Evolutionary conservation across 2,888 invertebrate genomes (phyloP), one percentile per base, ranked within the genome.

Genomic region (Euzophera pinguis): DNA sequence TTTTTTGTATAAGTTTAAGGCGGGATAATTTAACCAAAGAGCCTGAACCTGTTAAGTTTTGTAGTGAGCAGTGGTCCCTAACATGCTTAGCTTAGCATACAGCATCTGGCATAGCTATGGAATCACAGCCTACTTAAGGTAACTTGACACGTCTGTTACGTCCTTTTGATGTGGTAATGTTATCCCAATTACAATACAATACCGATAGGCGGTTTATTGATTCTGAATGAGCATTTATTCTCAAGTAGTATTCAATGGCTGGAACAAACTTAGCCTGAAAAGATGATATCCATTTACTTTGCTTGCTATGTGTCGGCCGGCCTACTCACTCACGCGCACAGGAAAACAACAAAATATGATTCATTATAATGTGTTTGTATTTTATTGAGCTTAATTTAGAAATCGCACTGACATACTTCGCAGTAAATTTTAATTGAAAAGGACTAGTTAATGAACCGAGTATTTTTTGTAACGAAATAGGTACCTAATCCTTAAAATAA

Each of bases 121-220:
- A 38, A 38, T 12, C 32, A 16, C 41, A 55, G 55, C 53, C 47
- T 54, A 53, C 55, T 63, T 55, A 57, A 58, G 56, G 84, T 80
- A 86, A 87, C 70, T 65, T 65, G 73, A 87, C 76, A 81, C 63
- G 57, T 54, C 59, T 60, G 67, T 67, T 74, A 70, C 62, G 62
- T 58, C 62, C 60, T 57, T 63, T 67, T 68, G 56, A 61, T 65
- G 16, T 67, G 69, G 77, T 74, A 76, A 81, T 69, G 69, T 65
- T 65, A 73, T 71, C 76, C 81, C 86, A 85, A 89, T 89, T 87
- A 87, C 84, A 84, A 85, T 86, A 89, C 85, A 88, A 89, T 82
- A 67, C 69, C 66, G 72, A 84, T 81, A 85, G 89, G 89, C 89
- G 89, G 89, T 90, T 87, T 89, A 89, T 89, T 90, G 89, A 85